These are phyloP conservation scores for Glomeris maerens DNA, from an alignment of 1,140 invertebrate species.

Conservation along the genomic window DNA sequence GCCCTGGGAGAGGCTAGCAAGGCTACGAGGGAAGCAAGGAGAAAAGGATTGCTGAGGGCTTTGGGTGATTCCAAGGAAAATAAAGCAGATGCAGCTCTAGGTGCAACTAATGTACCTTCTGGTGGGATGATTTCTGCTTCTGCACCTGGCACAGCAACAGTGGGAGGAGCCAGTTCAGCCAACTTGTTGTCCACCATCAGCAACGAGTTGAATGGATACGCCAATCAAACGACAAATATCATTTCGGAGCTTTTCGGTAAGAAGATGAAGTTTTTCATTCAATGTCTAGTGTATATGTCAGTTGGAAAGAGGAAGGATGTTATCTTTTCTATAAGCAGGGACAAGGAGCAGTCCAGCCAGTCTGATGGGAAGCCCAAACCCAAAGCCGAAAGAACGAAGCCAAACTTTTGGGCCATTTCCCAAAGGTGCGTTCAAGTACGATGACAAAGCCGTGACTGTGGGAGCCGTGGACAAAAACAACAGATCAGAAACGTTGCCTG, in stretches of 20 bases:
- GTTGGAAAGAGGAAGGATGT: too few species aligned
- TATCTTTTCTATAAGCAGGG: too few species aligned
- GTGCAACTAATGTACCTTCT: too few species aligned
- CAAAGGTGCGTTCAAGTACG: constrained; percentile 21
- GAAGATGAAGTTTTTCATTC: constrained; percentile 4
- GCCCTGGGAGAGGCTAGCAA: constrained; percentile 65
- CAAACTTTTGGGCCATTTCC: constrained; percentile 37
- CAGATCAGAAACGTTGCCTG: too few species aligned
- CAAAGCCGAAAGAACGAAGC: constrained; percentile 38
- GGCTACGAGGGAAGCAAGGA: constrained; percentile 68
- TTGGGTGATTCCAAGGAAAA: constrained; percentile 16
- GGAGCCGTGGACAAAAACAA: too few species aligned
- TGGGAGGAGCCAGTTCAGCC: constrained; percentile 15
- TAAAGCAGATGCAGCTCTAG: constrained; percentile 1
- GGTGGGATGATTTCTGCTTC: constrained; percentile 15
- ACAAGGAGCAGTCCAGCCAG: constrained; percentile 7
- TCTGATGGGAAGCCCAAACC: constrained; percentile 13
- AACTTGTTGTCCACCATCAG: constrained; percentile 78
- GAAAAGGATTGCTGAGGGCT: constrained; percentile 59
- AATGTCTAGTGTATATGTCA: background rate
- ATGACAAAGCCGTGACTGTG: too few species aligned
- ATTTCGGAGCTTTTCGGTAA: constrained; percentile 77
- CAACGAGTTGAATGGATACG: constrained; percentile 74
- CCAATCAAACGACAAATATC: constrained; percentile 75
- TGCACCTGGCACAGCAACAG: constrained; percentile 6